A percentile compares a stretch with the other conserved stretches of the same genome.
These are phyloP conservation scores for Istiophorus platypterus DNA, from an alignment of 2,113 vertebrate species.

Conservation along the genomic window DNA sequence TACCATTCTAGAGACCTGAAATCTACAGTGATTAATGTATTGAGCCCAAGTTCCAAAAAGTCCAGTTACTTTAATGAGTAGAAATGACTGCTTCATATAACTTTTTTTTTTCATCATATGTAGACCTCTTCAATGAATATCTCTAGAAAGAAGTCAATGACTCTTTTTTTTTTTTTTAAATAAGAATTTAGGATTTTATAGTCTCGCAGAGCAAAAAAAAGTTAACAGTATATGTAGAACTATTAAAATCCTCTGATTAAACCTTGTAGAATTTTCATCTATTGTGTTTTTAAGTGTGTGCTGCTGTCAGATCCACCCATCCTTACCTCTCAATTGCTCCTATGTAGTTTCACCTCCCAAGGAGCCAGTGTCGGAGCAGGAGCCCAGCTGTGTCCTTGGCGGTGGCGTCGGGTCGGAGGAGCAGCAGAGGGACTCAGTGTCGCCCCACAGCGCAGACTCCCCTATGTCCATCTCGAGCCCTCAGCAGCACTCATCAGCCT, in stretches of 20 bases:
- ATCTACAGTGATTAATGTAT: background rate
- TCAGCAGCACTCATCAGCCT: constrained; percentile 91
- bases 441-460: constrained; percentile 88
- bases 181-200: background rate
- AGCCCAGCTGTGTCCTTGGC: constrained; percentile 37
- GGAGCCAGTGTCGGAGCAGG: constrained; percentile 36
- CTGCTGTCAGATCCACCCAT: background rate
- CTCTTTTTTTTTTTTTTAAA: no score
- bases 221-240: background rate
- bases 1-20: constrained; percentile 39
- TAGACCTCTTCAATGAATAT: background rate
- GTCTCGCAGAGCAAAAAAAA: background rate
- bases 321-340: background rate
- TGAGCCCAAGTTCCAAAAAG: background rate
- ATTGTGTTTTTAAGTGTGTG: background rate
- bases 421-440: constrained; percentile 85
- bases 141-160: background rate
- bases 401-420: constrained; percentile 78
- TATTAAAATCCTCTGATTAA: background rate
- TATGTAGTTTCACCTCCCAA: constrained; percentile 54
- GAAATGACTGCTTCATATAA: background rate
- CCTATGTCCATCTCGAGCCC: constrained; percentile 90
- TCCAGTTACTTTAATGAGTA: background rate
- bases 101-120: background rate
- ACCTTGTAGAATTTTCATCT: background rate